These are phyloP conservation scores for Drosophila pegasa DNA, from an alignment of 2,888 invertebrate species.

Conservation along the genomic window DNA sequence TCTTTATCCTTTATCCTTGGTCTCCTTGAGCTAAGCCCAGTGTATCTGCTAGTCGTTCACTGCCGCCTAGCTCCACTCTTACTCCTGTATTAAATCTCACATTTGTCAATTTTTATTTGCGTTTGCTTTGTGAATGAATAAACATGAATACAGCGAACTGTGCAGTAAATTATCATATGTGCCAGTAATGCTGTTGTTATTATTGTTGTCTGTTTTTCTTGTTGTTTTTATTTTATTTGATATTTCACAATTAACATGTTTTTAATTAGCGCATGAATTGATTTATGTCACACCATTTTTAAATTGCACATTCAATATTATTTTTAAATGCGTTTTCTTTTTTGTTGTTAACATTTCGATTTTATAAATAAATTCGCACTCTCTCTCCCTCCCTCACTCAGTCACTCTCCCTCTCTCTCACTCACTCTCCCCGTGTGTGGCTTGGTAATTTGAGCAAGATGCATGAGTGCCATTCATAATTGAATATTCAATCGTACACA, in stretches of 20 bases:
- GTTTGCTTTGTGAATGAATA: slow-evolving; percentile 48
- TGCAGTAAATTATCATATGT: slow-evolving; percentile 51
- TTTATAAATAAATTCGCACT: slow-evolving; percentile 49
- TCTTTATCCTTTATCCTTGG: too few relatives aligned
- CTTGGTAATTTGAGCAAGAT: slow-evolving; percentile 56
- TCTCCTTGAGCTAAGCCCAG: too few relatives aligned
- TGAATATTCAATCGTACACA: slow-evolving; percentile 35
- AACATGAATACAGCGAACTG: slow-evolving; percentile 45
- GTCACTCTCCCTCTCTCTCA: not conserved
- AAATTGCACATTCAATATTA: slow-evolving; percentile 58
- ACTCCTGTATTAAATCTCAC: slow-evolving; percentile 34
- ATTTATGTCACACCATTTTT: slow-evolving; percentile 65
- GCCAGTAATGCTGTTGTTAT: slow-evolving; percentile 12
- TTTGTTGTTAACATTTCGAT: slow-evolving; percentile 13
- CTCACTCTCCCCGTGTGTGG: not conserved
- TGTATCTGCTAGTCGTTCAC: not conserved
- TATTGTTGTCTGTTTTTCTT: slow-evolving; percentile 7
- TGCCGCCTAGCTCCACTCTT: not conserved
- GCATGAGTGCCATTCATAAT: slow-evolving; percentile 47
- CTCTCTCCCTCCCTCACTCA: not conserved
- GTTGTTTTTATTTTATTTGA: not conserved
- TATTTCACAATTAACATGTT: slow-evolving; percentile 66
- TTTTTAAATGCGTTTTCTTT: slow-evolving; percentile 47
- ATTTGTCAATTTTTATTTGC: slow-evolving; percentile 61
- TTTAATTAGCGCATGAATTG: slow-evolving; percentile 70